Conservation (phyloP, 2,797 vertebrate species). For the Sebastes alutus region DNA sequence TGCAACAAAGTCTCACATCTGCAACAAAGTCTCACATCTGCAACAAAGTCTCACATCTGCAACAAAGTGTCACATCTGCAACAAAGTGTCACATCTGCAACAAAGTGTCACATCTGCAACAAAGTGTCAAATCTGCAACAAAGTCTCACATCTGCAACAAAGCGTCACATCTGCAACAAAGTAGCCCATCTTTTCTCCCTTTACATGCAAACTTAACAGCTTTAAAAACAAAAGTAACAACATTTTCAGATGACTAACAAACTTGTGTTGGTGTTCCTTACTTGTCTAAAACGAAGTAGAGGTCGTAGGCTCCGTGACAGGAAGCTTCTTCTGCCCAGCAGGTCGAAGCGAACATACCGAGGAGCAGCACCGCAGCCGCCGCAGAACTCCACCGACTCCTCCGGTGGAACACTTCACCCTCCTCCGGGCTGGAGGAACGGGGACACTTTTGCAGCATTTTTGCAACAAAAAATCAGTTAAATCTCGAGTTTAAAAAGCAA, state of each 20-base stretch:
- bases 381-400: conserved; percentile 31
- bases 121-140: no score
- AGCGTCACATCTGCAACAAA: no score
- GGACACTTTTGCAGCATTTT: conserved; percentile 37
- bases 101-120: neutral
- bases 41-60: neutral
- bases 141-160: no score
- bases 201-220: neutral
- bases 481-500: no score
- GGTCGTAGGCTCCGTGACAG: conserved; percentile 91
- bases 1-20: no score
- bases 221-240: no score
- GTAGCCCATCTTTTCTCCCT: no score
- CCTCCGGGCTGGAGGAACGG: neutral
- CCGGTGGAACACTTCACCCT: conserved; percentile 4
- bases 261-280: conserved; percentile 68
- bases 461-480: neutral
- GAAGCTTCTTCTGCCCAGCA: conserved; percentile 81
- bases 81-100: no score
- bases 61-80: no score
- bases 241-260: accelerated
- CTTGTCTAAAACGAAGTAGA: conserved; percentile 95
- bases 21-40: no score
- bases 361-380: conserved; percentile 13
- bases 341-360: conserved; percentile 41